These are phyloP conservation scores for Ptychobarbus kaznakovi DNA, from an alignment of 2,797 vertebrate species.

Conservation along the genomic window DNA sequence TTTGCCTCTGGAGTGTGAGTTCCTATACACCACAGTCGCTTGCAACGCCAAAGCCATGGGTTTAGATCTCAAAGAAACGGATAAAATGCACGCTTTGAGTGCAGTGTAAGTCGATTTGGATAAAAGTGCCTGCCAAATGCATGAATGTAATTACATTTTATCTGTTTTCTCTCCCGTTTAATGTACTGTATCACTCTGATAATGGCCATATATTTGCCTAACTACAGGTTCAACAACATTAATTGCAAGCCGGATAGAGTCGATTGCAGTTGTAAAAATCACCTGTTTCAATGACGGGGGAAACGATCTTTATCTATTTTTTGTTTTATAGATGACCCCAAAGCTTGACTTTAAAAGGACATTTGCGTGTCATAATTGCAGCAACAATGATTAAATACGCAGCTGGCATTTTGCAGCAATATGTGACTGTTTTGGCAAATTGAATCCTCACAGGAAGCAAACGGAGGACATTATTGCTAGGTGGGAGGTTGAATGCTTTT, in stretches of 20 bases:
- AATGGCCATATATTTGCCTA: slow-evolving; percentile 23
- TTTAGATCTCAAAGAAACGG: neutral
- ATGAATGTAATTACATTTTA: slow-evolving; percentile 32
- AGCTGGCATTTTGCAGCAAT: slow-evolving; percentile 53
- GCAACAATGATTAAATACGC: slow-evolving; percentile 54
- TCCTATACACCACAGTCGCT: neutral
- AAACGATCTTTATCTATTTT: slow-evolving; percentile 21
- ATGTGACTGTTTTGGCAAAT: slow-evolving; percentile 64
- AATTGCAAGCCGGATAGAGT: slow-evolving; percentile 50
- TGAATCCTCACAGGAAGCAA: slow-evolving; percentile 53
- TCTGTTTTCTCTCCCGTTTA: slow-evolving; percentile 12
- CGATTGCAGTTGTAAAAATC: slow-evolving; percentile 53
- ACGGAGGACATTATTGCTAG: slow-evolving; percentile 52
- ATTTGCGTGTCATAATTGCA: slow-evolving; percentile 37
- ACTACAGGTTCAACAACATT: slow-evolving; percentile 44
- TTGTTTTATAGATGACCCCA: slow-evolving; percentile 11
- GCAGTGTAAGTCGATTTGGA: neutral
- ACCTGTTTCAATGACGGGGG: slow-evolving; percentile 18
- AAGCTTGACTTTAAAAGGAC: slow-evolving; percentile 15
- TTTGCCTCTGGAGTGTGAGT: neutral
- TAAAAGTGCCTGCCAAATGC: slow-evolving; percentile 14
- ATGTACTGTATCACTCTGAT: slow-evolving; percentile 21
- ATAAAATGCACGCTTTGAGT: neutral
- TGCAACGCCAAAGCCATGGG: neutral
- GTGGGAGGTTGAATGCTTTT: slow-evolving; percentile 48